phyloP scores from a whole-genome alignment of 2,888 invertebrate species.

The Lithophane ornitopus region DNA sequence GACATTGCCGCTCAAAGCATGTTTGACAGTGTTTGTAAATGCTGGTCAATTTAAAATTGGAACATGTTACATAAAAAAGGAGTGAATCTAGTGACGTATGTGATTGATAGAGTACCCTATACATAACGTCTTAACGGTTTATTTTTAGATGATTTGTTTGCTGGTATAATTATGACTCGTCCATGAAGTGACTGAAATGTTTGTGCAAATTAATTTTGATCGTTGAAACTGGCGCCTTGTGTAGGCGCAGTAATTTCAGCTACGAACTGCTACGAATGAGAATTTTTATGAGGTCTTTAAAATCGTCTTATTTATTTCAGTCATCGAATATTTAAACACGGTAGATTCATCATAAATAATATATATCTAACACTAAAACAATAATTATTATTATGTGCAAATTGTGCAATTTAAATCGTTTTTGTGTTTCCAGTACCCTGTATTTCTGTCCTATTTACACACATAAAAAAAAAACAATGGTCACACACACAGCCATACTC shows the following conservation, averaged over 20 bases:
- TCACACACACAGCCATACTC: constrained; percentile 22
- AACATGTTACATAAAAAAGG: constrained; percentile 9
- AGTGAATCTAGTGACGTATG: constrained; percentile 30
- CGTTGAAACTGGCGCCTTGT: constrained; percentile 29
- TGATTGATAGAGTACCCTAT: constrained; percentile 50
- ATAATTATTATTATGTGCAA: no score
- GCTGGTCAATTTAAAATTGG: neutral
- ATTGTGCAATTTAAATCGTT: constrained; percentile 3
- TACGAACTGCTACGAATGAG: constrained; percentile 18
- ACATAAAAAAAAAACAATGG: constrained; percentile 39
- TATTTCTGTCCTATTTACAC: constrained; percentile 4
- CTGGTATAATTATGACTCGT: constrained; percentile 38
- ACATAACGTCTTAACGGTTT: constrained; percentile 24
- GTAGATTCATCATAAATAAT: no score
- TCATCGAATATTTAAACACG: no score
- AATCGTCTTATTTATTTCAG: no score
- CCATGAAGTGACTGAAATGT: constrained; percentile 36
- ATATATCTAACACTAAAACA: no score
- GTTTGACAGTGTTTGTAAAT: constrained; percentile 10
- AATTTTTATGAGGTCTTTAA: constrained; percentile 8
- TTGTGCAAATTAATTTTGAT: constrained; percentile 36
- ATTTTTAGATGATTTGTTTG: constrained; percentile 49
- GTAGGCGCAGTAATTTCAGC: constrained; percentile 28
- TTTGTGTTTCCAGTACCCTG: constrained; percentile 1
- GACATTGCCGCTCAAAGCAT: constrained; percentile 28